These are phyloP conservation scores for Esox niger DNA, from an alignment of 2,113 vertebrate species.

Conservation along the genomic window DNA sequence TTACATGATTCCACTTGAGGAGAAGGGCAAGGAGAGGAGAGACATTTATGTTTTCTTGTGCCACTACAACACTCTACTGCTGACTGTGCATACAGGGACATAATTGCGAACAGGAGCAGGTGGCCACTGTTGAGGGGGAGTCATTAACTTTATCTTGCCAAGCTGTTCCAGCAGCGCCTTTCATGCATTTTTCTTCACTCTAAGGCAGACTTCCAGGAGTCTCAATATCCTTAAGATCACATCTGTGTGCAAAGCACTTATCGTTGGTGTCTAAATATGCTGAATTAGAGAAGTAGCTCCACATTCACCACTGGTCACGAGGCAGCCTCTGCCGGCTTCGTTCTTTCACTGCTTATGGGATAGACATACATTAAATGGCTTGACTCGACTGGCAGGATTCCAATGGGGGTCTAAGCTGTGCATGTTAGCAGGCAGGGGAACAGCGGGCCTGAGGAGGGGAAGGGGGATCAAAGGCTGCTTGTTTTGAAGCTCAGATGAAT, in stretches of 20 bases:
- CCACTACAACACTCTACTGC: constrained; percentile 5
- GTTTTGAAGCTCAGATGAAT: constrained; percentile 25
- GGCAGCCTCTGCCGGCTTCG: too few relatives aligned
- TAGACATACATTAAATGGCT: constrained; percentile 8
- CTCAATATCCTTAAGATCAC: too few relatives aligned
- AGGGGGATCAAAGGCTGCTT: constrained; percentile 41
- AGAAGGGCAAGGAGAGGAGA: constrained; percentile 16
- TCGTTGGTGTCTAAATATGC: too few relatives aligned
- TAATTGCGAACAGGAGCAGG: constrained; percentile 32
- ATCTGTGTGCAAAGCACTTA: too few relatives aligned
- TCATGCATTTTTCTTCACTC: not conserved
- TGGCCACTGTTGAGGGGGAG: constrained; percentile 32
- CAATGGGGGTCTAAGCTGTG: constrained; percentile 32
- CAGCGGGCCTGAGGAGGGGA: not conserved
- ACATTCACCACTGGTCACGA: too few relatives aligned
- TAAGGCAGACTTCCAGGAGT: not conserved
- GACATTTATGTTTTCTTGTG: constrained; percentile 4
- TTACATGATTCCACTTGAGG: constrained; percentile 40
- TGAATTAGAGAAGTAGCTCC: too few relatives aligned
- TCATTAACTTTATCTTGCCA: constrained; percentile 25
- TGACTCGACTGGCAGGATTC: constrained; percentile 33
- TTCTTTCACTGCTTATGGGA: too few relatives aligned
- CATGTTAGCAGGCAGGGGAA: constrained; percentile 21
- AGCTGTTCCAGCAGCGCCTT: constrained; percentile 9
- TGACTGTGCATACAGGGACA: constrained; percentile 30